phyloP scores from a whole-genome alignment of 2,888 invertebrate genomes.

The Zaprionus lineosus region DNA sequence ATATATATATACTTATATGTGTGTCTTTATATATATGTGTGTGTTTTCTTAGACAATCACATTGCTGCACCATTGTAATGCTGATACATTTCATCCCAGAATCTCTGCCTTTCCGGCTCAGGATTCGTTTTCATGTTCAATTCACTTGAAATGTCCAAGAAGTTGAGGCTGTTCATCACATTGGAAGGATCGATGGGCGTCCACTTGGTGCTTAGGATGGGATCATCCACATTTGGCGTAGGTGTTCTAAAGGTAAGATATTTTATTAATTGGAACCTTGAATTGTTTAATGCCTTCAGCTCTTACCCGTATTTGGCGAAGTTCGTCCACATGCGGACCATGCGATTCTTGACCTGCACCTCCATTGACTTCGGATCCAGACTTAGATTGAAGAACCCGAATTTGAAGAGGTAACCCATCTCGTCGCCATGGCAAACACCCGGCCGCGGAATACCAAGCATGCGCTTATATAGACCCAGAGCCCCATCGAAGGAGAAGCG shows the following conservation, averaged over 20 bases:
- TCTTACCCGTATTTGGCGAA: constrained; percentile 86
- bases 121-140: constrained; percentile 84
- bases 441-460: constrained; percentile 85
- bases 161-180: constrained; percentile 81
- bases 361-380: constrained; percentile 85
- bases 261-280: no score
- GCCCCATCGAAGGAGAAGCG: constrained; percentile 86
- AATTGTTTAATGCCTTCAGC: accelerated
- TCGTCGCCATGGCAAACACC: constrained; percentile 87
- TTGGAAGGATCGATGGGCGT: constrained; percentile 82
- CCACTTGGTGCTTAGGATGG: constrained; percentile 84
- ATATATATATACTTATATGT: constrained; percentile 24
- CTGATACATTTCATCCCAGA: constrained; percentile 85
- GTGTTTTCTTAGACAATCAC: constrained; percentile 45
- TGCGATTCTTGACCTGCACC: constrained; percentile 85
- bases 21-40: constrained; percentile 18
- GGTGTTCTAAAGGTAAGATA: constrained; percentile 83
- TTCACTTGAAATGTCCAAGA: constrained; percentile 85
- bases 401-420: constrained; percentile 87
- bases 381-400: constrained; percentile 86
- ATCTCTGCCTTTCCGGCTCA: constrained; percentile 84
- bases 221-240: constrained; percentile 84
- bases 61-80: constrained; percentile 82
- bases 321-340: constrained; percentile 87
- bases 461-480: constrained; percentile 86